A percentile compares a stretch with the other conserved stretches of the same genome.
Evolutionary conservation across 2,113 vertebrate species (phyloP).

Genomic region (Erythrocercus mccallii): DNA sequence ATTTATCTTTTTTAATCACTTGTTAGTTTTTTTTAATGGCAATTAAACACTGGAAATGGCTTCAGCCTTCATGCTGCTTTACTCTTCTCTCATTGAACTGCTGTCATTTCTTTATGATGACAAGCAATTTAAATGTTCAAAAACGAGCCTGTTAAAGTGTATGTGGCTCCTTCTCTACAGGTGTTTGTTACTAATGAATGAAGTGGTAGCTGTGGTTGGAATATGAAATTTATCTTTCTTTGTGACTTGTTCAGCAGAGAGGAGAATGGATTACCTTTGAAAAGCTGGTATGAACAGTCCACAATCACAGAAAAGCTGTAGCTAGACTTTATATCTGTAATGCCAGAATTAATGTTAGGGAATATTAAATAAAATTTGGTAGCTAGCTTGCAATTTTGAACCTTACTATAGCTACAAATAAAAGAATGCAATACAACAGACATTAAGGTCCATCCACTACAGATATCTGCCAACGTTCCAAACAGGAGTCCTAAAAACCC

Average conservation of each 20-base stretch:
- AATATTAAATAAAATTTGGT: not conserved
- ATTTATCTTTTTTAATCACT: conserved; percentile 82
- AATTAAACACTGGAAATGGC: conserved; percentile 71
- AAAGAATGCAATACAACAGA: not conserved
- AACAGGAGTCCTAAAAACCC: not conserved
- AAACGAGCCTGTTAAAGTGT: conserved; percentile 62
- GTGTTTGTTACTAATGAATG: conserved; percentile 60
- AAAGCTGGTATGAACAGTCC: not conserved
- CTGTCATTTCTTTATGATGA: conserved; percentile 74
- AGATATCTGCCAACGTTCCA: not conserved
- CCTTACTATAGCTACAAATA: not conserved
- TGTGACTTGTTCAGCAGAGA: not conserved
- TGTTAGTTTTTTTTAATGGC: conserved; percentile 60
- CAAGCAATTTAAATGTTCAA: conserved; percentile 71
- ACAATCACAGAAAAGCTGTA: not conserved
- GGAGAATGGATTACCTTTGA: not conserved
- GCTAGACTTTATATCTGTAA: not conserved
- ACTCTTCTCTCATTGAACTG: conserved; percentile 60
- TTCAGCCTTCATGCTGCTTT: conserved; percentile 41
- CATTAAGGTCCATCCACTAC: not conserved
- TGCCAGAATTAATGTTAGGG: not conserved
- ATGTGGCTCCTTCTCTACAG: conserved; percentile 59
- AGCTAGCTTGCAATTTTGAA: not conserved
- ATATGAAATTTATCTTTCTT: conserved; percentile 17
- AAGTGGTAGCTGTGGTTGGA: conserved; percentile 24